Evolutionary conservation across 2,113 vertebrate genomes (phyloP), one percentile per base, ranked within the genome.

Genomic region (Capreolus pygargus): DNA sequence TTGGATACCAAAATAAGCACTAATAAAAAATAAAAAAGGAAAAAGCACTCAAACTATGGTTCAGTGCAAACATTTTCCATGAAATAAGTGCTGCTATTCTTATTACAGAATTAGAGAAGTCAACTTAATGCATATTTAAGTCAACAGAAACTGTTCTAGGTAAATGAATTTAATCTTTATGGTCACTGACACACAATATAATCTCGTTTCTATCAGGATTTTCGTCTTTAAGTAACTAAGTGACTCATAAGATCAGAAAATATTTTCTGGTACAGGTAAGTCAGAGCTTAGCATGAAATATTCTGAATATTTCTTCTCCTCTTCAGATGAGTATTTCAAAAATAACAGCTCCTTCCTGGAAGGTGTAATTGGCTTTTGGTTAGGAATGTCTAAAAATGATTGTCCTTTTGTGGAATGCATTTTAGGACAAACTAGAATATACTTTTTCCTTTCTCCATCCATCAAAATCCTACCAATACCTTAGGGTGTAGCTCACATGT

Each of bases 221-320:
- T 97, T 96, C 55, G 78, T 92, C 97, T 97, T 97, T 98, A 97
- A 97, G 97, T 97, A 98, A 96, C 89, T 92, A 94, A 97, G 79
- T 98, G 98, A 98, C 98, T 98, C 98, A 98, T 85, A 97, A 96
- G 89, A 96, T 98, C 92, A 97, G 96, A 97, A 96, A 97, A 96
- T 98, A 97, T 97, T 98, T 98, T 98, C 96, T 96, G 92, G 97
- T 97, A 96, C 93, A 98, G 97, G 97, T 98, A 97, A 98, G 96
- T 98, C 97, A 90, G 89, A 98, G 95, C 92, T 97, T 97, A 98
- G 92, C 84, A 90, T 95, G 96, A 98, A 98, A 96, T 98, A 98
- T 85, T 98, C 94, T 95, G 97, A 98, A 97, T 98, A 97, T 97
- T 98, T 98, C 97, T 98, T 95, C 58, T 98, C 92, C 95, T 98